These are phyloP conservation scores for Clamator glandarius DNA, from an alignment of 2,797 vertebrate genomes.

Conservation along the genomic window DNA sequence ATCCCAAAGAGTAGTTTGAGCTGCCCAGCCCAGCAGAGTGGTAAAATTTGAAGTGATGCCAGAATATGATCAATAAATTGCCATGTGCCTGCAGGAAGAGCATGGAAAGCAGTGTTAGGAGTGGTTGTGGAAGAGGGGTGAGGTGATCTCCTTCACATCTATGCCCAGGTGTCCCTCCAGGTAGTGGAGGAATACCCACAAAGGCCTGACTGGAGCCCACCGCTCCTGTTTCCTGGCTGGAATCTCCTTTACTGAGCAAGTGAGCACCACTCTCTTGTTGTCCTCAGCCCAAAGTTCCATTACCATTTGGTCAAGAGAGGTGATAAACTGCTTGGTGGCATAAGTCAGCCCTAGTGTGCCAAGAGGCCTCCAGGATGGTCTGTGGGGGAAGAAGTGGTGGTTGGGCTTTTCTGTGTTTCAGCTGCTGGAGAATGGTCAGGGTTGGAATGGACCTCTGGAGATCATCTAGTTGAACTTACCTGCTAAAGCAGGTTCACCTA, in stretches of 20 bases:
- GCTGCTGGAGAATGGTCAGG: neutral
- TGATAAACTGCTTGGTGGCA: neutral
- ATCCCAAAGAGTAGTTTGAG: neutral
- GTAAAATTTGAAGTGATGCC: neutral
- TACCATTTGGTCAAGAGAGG: fast-evolving
- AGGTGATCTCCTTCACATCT: neutral
- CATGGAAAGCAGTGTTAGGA: neutral
- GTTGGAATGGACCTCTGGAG: too few relatives aligned
- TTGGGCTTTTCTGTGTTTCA: neutral
- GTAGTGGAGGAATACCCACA: neutral
- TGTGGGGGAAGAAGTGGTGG: neutral
- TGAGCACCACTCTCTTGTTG: neutral
- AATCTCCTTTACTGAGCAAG: neutral
- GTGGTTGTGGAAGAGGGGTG: neutral
- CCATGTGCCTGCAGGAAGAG: neutral
- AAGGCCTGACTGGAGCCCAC: neutral
- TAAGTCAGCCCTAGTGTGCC: fast-evolving
- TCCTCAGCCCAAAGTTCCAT: neutral
- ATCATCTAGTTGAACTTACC: too few relatives aligned
- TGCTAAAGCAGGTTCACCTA: too few relatives aligned
- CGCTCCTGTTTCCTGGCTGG: neutral
- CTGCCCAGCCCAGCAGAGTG: neutral
- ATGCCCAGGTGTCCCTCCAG: neutral
- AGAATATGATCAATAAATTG: neutral
- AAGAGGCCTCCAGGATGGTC: neutral